Base-by-base conservation (phyloP, 2,797 vertebrate genomes). In the Syngnathus rostellatus region DNA sequence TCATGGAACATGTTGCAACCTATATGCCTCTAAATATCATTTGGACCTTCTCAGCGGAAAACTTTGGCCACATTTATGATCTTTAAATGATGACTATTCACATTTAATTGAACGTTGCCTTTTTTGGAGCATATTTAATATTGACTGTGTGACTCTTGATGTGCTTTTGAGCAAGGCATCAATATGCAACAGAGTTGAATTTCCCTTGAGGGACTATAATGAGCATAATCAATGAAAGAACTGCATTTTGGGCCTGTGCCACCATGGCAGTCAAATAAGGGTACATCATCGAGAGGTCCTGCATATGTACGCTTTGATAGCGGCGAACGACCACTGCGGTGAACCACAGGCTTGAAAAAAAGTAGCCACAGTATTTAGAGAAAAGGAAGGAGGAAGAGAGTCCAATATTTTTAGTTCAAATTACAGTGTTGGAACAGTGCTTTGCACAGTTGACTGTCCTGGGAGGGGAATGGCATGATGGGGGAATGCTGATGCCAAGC, bases 321-420 rank as follows among this genome's bases (percentile, higher is more conserved):
- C 84, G 82, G 85, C 78, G 67, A 87, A 91, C 76, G 85, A 87
- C 90, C 88, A 90, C 89, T 88, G 86, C 89, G 90, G 90, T 87
- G 69, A 87, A 83, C 92, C 90, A 68, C 90, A 90, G 84, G 84
- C 80, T 85, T 86, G 80, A 80, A 91, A 66, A 66, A 66, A 90
- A 85, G 80, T 77, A 76, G 78, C 89, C 87, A 79, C 88, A 86
- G 83, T 88, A 88, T 90, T 90, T 88, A 82, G 83, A 85, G 89
- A 89, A 91, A 89, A 84, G 83, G 83, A 89, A 88, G 88, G 86
- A 91, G 88, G 87, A 90, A 90, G 89, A 91, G 92, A 90, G 88
- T 87, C 82, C 88, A 89, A 91, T 93, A 93, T 93, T 92, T 93
- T 92, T 93, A 93, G 92, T 90, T 82, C 82, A 92, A 93, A 93